phyloP scores from a whole-genome alignment of 1,140 invertebrate species.

The Drosophila sulfurigaster region DNA sequence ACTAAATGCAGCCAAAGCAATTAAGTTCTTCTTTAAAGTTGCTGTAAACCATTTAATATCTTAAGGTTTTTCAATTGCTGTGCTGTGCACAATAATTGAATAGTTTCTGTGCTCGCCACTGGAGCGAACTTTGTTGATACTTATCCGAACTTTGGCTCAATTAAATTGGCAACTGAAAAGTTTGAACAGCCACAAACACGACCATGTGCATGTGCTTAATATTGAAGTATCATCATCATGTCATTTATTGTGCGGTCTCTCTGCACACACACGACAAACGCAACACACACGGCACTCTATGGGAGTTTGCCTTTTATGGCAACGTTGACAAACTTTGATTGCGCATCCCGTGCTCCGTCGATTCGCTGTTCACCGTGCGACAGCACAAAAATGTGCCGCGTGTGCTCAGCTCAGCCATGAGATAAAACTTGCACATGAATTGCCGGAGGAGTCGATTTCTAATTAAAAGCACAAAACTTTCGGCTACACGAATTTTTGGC shows the following conservation, averaged over 20 bases:
- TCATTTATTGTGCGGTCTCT: conserved; percentile 29
- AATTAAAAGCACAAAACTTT: conserved; percentile 77
- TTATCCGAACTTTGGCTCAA: conserved; percentile 18
- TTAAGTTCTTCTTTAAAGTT: too few species aligned
- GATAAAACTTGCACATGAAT: conserved; percentile 60
- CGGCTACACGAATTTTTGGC: conserved; percentile 34
- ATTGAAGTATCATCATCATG: conserved; percentile 37
- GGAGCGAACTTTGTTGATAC: not conserved
- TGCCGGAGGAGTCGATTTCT: conserved; percentile 69
- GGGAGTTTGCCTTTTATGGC: conserved; percentile 17
- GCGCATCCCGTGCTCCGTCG: not conserved
- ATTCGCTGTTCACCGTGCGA: not conserved
- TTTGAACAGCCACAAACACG: conserved; percentile 36
- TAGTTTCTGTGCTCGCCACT: conserved; percentile 3
- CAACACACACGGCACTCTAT: not conserved
- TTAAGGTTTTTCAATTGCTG: not conserved
- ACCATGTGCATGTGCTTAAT: conserved; percentile 37
- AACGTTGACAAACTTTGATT: conserved; percentile 44
- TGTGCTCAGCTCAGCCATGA: conserved; percentile 6
- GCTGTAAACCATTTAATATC: too few species aligned
- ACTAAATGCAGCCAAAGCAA: too few species aligned
- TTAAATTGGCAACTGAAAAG: conserved; percentile 36
- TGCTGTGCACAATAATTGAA: not conserved
- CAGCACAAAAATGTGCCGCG: not conserved
- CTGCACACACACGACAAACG: not conserved